These are phyloP conservation scores for Sabatieria punctata DNA, from an alignment of 2,888 invertebrate species.

Conservation along the genomic window DNA sequence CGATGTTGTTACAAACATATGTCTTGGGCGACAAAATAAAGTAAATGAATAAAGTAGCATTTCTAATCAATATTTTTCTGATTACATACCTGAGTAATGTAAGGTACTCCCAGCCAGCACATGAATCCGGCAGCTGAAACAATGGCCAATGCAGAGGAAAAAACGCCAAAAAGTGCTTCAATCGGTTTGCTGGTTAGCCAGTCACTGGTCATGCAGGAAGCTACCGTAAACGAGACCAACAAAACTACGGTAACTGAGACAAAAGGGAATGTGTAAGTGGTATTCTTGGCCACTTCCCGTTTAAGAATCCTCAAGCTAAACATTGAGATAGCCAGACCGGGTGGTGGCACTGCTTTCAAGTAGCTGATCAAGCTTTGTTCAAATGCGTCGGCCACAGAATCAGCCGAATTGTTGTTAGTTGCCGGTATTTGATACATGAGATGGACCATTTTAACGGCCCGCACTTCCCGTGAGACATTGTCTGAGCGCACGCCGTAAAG, in stretches of 20 bases:
- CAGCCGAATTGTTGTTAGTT: constrained; percentile 10
- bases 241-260: constrained; percentile 24
- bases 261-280: constrained; percentile 27
- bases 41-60: too few relatives aligned
- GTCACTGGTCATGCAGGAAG: constrained; percentile 27
- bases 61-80: too few relatives aligned
- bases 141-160: constrained; percentile 25
- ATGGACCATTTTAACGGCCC: constrained; percentile 23
- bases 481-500: constrained; percentile 22
- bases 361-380: background rate
- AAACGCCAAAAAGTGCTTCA: constrained; percentile 26
- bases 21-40: too few relatives aligned
- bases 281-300: constrained; percentile 28
- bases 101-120: constrained; percentile 24
- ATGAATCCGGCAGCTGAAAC: constrained; percentile 23
- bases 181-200: constrained; percentile 28
- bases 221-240: constrained; percentile 25
- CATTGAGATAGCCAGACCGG: constrained; percentile 2
- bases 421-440: constrained; percentile 21
- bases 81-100: constrained; percentile 20
- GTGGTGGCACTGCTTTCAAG: too few relatives aligned
- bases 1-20: too few relatives aligned
- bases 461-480: constrained; percentile 7
- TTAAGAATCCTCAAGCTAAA: constrained; percentile 24
- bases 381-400: background rate